Evolutionary conservation across 2,888 invertebrate genomes (phyloP), one percentile per base, ranked within the genome.

Genomic region (Zele albiditarsus): DNA sequence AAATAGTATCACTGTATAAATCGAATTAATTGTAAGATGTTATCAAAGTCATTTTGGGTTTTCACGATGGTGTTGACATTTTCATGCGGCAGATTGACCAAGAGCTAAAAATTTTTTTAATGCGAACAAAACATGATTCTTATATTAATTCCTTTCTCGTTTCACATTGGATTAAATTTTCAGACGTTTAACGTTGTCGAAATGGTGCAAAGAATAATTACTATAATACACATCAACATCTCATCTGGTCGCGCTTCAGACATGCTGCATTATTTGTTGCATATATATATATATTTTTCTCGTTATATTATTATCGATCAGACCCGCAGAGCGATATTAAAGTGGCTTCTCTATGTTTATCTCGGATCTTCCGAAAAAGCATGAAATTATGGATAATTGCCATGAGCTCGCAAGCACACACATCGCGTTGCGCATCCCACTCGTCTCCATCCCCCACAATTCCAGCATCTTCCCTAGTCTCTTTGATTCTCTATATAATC

Each of bases 311-410:
- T 88, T 87, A 88, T 88, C 85, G 89, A 89, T 89, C 87, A 84
- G 82, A 77, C 79, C 42, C 70, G 66, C 38, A 49, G 31, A 71
- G 80, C 84, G 82, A 86, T 84, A 87, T 87, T 87, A 88, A 88
- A 86, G 85, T 82, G 86, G 75, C 79, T 83, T 53, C 87, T 88
- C 88, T 87, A 82, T 87, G 85, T 85, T 87, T 88, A 86, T 84
- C 85, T 77, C 82, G 83, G 82, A 83, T 85, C 84, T 80, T 78
- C 84, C 85, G 82, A 86, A 87, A 85, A 85, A 84, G 79, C 83
- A 84, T 85, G 83, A 86, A 88, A 89, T 89, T 89, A 87, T 83
- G 83, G 84, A 87, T 89, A 89, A 88, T 87, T 84, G 84, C 79
- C 77, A 42, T 65, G 75, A 73, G 74, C 12, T 38, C 71, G 66